Evolutionary conservation across 2,797 vertebrate genomes (phyloP).

Genomic region (Darevskia mixta): DNA sequence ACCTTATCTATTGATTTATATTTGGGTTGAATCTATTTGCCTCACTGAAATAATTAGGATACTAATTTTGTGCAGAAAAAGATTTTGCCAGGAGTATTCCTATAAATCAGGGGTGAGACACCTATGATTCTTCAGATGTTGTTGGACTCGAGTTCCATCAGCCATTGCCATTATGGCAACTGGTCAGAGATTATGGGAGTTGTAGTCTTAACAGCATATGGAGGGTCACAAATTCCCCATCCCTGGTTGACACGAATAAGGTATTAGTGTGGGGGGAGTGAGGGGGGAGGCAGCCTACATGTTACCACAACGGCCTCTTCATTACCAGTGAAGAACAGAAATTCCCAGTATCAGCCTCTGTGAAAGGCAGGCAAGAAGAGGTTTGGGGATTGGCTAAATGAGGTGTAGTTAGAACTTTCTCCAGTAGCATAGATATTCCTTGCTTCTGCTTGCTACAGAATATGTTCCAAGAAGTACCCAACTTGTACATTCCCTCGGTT

Average conservation of each 20-base stretch:
- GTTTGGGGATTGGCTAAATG: neutral
- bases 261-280: no score
- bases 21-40: neutral
- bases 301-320: neutral
- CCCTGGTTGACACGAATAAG: no score
- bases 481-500: neutral
- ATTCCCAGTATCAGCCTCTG: neutral
- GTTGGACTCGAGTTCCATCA: neutral
- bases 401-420: neutral
- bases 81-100: neutral
- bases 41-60: neutral
- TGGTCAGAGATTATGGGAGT: no score
- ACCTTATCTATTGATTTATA: neutral
- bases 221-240: neutral
- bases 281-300: neutral
- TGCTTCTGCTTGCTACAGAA: neutral
- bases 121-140: neutral
- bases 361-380: neutral
- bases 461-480: neutral
- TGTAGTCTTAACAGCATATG: no score
- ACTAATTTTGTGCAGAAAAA: neutral
- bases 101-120: no score
- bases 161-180: no score
- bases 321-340: neutral
- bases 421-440: neutral